Evolutionary conservation across 2,888 invertebrate genomes (phyloP).

Genomic region (Oxycera nigricornis): DNA sequence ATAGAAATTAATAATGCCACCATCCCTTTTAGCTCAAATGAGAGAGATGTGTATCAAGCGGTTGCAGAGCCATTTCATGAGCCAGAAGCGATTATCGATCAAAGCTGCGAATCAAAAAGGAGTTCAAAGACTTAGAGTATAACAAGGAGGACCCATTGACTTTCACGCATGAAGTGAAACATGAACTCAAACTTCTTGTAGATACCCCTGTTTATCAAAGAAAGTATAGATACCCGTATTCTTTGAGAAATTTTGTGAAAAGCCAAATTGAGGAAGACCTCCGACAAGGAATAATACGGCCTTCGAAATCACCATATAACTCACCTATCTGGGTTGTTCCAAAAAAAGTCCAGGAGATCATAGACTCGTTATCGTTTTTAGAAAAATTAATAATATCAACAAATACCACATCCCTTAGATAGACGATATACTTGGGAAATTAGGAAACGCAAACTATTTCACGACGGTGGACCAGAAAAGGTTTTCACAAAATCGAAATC

Average conservation of each 20-base stretch:
- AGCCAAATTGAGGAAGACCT: conserved; percentile 52
- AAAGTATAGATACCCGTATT: conserved; percentile 43
- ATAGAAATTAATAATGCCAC: conserved; percentile 37
- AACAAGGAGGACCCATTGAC: neutral
- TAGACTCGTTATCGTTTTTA: neutral
- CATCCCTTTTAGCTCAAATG: neutral
- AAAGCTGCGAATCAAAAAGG: neutral
- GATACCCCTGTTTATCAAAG: conserved; percentile 33
- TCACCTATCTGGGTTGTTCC: conserved; percentile 28
- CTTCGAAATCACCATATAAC: conserved; percentile 44
- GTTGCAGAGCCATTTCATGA: neutral
- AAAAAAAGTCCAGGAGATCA: neutral
- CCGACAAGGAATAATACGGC: conserved; percentile 42
- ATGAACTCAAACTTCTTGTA: neutral
- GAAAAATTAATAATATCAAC: conserved; percentile 11
- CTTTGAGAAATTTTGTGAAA: conserved; percentile 38
- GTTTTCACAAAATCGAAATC: conserved; percentile 8
- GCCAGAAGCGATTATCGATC: neutral
- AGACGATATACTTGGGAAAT: too few relatives aligned
- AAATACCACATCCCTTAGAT: conserved; percentile 2
- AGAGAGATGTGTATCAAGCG: neutral
- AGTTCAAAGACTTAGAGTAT: neutral
- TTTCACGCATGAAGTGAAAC: neutral
- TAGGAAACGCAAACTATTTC: too few relatives aligned
- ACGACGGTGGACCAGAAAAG: neutral